Evolutionary conservation across 2,113 vertebrate species (phyloP).

Genomic region (Acanthisitta chloris): DNA sequence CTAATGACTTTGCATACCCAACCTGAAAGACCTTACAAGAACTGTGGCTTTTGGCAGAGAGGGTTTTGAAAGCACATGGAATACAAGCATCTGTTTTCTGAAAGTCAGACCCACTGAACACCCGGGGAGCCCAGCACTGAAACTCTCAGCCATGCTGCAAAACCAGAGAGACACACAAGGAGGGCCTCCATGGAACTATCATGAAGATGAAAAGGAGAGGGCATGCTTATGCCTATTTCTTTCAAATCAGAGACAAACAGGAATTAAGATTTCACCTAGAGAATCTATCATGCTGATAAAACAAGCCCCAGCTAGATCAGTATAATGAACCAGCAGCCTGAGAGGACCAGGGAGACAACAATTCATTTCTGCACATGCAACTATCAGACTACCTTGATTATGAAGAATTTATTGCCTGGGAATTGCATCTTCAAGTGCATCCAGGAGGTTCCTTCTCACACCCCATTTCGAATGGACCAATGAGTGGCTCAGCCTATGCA

Average conservation of each 20-base stretch:
- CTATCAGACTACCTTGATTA: neutral
- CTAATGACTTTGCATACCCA: neutral
- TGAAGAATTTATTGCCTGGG: neutral
- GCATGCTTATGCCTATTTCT: neutral
- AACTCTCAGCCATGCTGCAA: neutral
- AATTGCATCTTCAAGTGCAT: neutral
- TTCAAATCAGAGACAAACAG: neutral
- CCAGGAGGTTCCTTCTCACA: neutral
- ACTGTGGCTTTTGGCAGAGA: neutral
- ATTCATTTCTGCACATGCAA: neutral
- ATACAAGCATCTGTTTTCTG: neutral
- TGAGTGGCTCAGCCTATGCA: neutral
- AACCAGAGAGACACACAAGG: neutral
- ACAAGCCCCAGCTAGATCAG: neutral
- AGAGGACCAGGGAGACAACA: neutral
- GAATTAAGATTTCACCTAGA: neutral
- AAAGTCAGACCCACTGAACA: neutral
- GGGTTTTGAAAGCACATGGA: neutral
- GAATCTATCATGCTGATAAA: neutral
- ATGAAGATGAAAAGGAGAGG: neutral
- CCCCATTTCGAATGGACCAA: neutral
- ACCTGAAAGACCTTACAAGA: neutral
- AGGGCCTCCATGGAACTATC: neutral
- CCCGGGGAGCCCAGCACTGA: neutral
- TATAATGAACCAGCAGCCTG: neutral